These are phyloP conservation scores for Meles meles DNA, from an alignment of 2,113 vertebrate genomes.

Conservation along the genomic window DNA sequence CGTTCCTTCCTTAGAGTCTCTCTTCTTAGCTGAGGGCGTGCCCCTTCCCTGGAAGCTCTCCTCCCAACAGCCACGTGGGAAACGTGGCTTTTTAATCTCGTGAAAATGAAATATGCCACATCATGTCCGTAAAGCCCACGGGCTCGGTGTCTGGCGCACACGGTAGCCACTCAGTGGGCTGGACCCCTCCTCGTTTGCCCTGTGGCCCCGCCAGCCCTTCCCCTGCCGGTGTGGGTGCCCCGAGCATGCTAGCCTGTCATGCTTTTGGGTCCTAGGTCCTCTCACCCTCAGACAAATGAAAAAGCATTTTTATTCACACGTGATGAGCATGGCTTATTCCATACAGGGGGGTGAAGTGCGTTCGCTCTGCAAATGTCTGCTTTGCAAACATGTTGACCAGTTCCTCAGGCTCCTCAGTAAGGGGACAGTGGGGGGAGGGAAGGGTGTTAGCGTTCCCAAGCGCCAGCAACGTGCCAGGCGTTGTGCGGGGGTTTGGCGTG, in stretches of 20 bases:
- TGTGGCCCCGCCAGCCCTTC: not conserved
- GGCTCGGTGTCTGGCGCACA: not conserved
- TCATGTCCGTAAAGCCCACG: not conserved
- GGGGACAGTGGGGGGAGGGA: not conserved
- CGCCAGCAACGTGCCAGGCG: not conserved
- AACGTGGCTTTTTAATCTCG: not conserved
- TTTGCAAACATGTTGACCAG: not conserved
- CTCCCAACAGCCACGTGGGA: not conserved
- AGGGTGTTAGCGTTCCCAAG: not conserved
- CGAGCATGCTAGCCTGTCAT: fast-evolving
- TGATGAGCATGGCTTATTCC: not conserved
- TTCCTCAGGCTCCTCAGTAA: not conserved
- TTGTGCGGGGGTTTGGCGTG: fast-evolving
- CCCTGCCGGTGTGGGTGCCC: too few relatives aligned
- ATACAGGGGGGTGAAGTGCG: not conserved
- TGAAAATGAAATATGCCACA: not conserved
- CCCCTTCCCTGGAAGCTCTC: not conserved
- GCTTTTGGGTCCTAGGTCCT: not conserved
- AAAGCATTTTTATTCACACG: not conserved
- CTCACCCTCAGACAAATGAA: not conserved
- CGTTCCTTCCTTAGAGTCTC: too few relatives aligned
- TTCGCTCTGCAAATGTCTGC: too few relatives aligned
- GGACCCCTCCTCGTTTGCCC: not conserved
- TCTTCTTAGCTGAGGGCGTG: not conserved
- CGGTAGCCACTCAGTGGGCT: not conserved